phyloP scores from a whole-genome alignment of 2,888 invertebrate genomes.

The Sussaba pulchella region DNA sequence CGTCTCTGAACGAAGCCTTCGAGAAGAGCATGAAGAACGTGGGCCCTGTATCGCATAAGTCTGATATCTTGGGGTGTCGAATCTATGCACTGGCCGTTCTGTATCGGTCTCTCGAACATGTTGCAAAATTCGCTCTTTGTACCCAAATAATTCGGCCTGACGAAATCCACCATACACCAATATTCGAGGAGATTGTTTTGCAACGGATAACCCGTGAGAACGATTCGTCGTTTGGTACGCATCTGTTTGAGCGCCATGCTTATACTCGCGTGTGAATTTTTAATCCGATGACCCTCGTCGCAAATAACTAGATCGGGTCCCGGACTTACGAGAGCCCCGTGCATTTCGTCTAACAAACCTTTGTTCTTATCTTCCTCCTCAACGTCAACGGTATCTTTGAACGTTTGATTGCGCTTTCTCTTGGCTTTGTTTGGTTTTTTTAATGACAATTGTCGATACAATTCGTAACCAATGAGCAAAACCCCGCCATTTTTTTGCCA shows the following conservation, averaged over 20 bases:
- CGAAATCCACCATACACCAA: conserved; percentile 99
- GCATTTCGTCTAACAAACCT: conserved; percentile 93
- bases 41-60: conserved; percentile 97
- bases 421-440: conserved; percentile 89
- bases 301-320: conserved; percentile 98
- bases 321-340: conserved; percentile 93
- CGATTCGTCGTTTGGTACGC: conserved; percentile 96
- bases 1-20: conserved; percentile 98
- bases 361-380: conserved; percentile 88
- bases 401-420: conserved; percentile 85
- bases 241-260: conserved; percentile 98
- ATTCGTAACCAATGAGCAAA: conserved; percentile 97
- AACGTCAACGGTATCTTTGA: conserved; percentile 85
- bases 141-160: conserved; percentile 98
- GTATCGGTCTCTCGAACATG: conserved; percentile 99
- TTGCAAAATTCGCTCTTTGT: conserved; percentile 98
- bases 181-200: conserved; percentile 99
- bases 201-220: conserved; percentile 98
- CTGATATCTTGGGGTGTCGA: conserved; percentile 97
- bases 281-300: conserved; percentile 98
- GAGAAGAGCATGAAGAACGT: conserved; percentile 96
- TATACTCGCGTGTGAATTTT: conserved; percentile 98
- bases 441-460: conserved; percentile 95
- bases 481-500: conserved; percentile 97
- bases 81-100: conserved; percentile 99